phyloP scores from a whole-genome alignment of 2,797 vertebrate genomes.

The Enteromius treurensis region DNA sequence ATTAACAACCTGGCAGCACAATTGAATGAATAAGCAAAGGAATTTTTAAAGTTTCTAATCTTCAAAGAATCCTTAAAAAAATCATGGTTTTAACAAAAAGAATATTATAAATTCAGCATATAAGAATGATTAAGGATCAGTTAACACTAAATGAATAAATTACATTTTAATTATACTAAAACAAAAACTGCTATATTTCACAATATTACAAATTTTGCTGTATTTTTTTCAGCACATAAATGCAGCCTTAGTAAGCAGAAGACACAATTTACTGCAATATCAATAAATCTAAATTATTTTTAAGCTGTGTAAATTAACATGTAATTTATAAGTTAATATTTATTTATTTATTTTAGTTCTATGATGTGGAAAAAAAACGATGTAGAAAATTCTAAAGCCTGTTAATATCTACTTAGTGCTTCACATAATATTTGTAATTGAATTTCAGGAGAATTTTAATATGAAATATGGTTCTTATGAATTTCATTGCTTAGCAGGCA shows the following conservation, averaged over 20 bases:
- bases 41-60: background rate
- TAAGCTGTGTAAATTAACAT: no score
- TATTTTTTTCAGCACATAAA: background rate
- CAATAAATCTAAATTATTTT: background rate
- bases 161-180: background rate
- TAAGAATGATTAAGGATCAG: background rate
- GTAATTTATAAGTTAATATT: no score
- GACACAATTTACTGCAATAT: background rate
- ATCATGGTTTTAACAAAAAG: background rate
- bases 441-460: background rate
- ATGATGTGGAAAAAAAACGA: background rate
- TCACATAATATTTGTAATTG: background rate
- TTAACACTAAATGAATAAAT: background rate
- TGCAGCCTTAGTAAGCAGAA: background rate
- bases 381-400: background rate
- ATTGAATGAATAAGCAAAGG: background rate
- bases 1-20: background rate
- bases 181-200: background rate
- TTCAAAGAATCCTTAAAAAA: background rate
- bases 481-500: no score
- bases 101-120: background rate
- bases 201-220: background rate
- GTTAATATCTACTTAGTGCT: background rate
- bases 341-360: background rate
- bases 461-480: background rate